Evolutionary conservation across 2,797 vertebrate genomes (phyloP).

Genomic region (Sardinella longiceps): DNA sequence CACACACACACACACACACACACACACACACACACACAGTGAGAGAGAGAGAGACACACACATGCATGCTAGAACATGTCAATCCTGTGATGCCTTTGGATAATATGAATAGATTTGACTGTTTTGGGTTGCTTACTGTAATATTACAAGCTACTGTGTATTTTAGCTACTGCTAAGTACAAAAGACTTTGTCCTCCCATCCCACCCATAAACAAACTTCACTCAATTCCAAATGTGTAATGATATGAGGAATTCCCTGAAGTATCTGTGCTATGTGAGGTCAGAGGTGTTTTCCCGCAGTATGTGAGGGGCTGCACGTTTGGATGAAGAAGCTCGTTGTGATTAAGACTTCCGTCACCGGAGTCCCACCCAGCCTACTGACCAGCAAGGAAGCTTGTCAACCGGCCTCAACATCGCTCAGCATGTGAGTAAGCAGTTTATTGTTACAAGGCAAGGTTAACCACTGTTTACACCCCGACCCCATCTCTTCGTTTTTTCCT

Average conservation of each 20-base stretch:
- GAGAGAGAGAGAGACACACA: conserved; percentile 57
- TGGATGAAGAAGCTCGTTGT: background rate
- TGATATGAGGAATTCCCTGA: background rate
- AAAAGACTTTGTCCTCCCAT: background rate
- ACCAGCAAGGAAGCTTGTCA: background rate
- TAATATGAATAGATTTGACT: background rate
- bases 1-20: conserved; percentile 45
- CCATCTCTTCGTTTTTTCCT: background rate
- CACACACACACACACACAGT: conserved; percentile 45
- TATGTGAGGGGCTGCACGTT: background rate
- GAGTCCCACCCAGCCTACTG: background rate
- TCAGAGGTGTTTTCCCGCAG: background rate
- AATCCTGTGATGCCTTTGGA: background rate
- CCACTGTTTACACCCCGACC: conserved; percentile 19
- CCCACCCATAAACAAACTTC: background rate
- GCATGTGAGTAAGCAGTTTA: conserved; percentile 37
- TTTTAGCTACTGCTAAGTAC: no score
- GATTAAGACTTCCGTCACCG: background rate
- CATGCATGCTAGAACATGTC: background rate
- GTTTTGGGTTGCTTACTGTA: background rate
- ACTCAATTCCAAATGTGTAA: background rate
- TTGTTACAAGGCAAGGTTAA: conserved; percentile 15
- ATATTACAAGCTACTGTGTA: background rate
- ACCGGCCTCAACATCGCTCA: background rate
- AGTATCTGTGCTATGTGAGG: background rate